Percentiles rank a stretch among this genome's conserved stretches.
These are phyloP conservation scores for Andrena fulva DNA, from an alignment of 2,888 invertebrate species.

Conservation along the genomic window DNA sequence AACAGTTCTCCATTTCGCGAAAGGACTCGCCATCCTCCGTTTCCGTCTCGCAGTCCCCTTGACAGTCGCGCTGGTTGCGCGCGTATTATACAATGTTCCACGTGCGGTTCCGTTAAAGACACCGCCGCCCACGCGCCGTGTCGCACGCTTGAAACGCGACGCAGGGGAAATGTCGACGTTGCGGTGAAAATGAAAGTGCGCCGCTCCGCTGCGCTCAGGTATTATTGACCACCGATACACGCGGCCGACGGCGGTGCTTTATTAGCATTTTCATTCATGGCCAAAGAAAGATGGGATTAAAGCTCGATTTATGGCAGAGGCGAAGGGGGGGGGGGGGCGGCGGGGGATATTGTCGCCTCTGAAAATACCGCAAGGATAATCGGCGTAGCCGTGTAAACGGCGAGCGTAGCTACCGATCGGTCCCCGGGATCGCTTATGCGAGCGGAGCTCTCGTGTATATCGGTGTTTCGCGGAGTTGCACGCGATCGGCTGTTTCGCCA, in stretches of 20 bases:
- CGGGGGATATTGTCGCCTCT: not conserved
- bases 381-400: slow-evolving; percentile 6
- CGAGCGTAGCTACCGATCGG: slow-evolving; percentile 1
- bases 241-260: slow-evolving; percentile 35
- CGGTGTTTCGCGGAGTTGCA: not conserved
- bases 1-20: slow-evolving; percentile 48
- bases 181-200: slow-evolving; percentile 70
- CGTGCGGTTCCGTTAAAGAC: slow-evolving; percentile 64
- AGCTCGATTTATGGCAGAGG: slow-evolving; percentile 25
- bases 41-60: slow-evolving; percentile 42
- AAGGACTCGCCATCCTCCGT: slow-evolving; percentile 43
- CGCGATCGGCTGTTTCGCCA: slow-evolving; percentile 45
- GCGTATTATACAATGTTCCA: slow-evolving; percentile 55
- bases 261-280: slow-evolving; percentile 63
- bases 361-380: slow-evolving; percentile 38
- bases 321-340: not conserved
- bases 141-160: slow-evolving; percentile 50
- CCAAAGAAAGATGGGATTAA: slow-evolving; percentile 51
- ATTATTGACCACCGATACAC: slow-evolving; percentile 53
- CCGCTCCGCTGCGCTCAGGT: slow-evolving; percentile 42
- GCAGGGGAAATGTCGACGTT: slow-evolving; percentile 49
- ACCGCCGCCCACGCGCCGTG: slow-evolving; percentile 61
- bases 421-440: slow-evolving; percentile 13
- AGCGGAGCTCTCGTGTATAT: not conserved
- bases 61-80: slow-evolving; percentile 34